phyloP scores from a whole-genome alignment of 2,113 vertebrate species.

The Syrmaticus mikado region DNA sequence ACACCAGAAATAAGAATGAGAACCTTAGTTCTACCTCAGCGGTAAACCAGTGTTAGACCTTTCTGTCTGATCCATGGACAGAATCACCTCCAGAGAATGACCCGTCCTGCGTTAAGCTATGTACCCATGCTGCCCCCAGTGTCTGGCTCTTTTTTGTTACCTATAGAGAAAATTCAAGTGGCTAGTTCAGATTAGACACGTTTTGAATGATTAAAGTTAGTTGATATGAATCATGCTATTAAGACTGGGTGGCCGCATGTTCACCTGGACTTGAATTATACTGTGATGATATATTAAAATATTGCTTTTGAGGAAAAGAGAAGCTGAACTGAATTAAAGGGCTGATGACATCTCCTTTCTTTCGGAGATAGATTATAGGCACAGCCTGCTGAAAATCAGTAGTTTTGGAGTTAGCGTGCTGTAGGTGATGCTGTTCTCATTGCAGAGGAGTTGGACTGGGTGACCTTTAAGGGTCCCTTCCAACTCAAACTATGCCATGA shows the following conservation, averaged over 20 bases:
- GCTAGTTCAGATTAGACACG: background rate
- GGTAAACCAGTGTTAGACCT: background rate
- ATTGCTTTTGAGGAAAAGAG: background rate
- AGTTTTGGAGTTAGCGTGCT: background rate
- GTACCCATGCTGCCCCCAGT: rapidly evolving
- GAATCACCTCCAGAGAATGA: background rate
- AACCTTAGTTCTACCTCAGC: background rate
- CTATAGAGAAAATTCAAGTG: background rate
- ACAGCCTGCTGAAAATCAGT: background rate
- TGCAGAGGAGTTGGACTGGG: too few relatives aligned
- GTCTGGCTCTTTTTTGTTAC: background rate
- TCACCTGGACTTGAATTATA: background rate
- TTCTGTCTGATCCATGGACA: background rate
- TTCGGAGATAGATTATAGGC: background rate
- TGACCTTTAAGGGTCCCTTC: too few relatives aligned
- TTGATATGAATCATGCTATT: background rate
- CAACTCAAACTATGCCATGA: too few relatives aligned
- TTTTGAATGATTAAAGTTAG: background rate
- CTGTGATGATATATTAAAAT: background rate
- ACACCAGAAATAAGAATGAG: background rate
- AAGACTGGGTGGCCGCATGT: background rate
- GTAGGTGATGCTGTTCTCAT: too few relatives aligned
- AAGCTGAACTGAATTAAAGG: background rate
- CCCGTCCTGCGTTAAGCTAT: background rate
- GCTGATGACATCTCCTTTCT: rapidly evolving